Conservation (phyloP, 2,797 vertebrate species). For the Hypotaenidia philippensis region DNA sequence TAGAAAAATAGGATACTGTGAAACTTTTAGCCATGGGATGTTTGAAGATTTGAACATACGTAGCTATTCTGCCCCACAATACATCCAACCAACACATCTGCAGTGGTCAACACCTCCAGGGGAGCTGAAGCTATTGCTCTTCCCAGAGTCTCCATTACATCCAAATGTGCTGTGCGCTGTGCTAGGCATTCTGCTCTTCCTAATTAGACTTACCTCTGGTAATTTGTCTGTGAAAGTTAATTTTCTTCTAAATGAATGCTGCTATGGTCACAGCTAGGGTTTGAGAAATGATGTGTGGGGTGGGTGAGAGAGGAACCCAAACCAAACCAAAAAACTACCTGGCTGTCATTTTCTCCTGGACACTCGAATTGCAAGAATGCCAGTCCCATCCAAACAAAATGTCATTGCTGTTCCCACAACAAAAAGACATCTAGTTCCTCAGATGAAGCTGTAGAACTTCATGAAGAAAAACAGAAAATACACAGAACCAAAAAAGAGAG, state of each 20-base stretch:
- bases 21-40: background rate
- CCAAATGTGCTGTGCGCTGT: background rate
- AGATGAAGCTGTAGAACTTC: background rate
- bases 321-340: background rate
- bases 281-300: background rate
- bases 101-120: background rate
- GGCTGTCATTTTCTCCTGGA: conserved; percentile 3
- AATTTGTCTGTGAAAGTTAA: background rate
- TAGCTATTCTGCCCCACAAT: background rate
- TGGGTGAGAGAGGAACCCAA: background rate
- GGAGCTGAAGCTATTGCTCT: background rate
- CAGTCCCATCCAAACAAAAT: conserved; percentile 1
- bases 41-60: background rate
- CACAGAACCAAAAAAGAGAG: background rate
- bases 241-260: conserved; percentile 4
- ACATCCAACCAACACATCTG: background rate
- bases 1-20: background rate
- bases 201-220: background rate
- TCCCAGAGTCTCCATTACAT: background rate
- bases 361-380: background rate
- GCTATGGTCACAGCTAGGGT: background rate
- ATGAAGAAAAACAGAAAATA: conserved; percentile 1
- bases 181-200: background rate
- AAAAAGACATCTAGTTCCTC: conserved; percentile 7
- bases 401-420: background rate